A percentile compares a stretch with the other conserved stretches of the same genome.
Evolutionary conservation across 1,140 invertebrate species (phyloP).

Genomic region (Drosophila tropicalis): DNA sequence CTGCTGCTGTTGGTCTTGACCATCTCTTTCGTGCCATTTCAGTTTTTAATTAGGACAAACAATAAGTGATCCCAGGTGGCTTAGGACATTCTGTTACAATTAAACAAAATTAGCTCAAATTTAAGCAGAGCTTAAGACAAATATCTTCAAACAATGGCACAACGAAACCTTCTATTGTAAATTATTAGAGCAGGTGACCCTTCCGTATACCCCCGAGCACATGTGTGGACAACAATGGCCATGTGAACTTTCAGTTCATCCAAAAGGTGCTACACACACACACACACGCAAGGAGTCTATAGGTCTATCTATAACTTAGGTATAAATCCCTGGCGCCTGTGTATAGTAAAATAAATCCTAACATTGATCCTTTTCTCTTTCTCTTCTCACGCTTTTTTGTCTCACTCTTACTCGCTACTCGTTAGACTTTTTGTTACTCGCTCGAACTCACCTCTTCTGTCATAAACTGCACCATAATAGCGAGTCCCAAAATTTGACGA

Average conservation of each 20-base stretch:
- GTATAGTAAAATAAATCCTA: constrained; percentile 48
- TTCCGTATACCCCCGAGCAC: background rate
- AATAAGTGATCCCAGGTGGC: constrained; percentile 56
- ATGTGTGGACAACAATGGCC: constrained; percentile 31
- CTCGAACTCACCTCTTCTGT: constrained; percentile 56
- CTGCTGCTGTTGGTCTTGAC: background rate
- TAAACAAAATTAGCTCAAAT: constrained; percentile 82
- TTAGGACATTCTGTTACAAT: constrained; percentile 72
- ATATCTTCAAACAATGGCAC: constrained; percentile 53
- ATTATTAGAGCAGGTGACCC: constrained; percentile 71
- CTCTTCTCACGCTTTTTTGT: background rate
- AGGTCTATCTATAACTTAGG: constrained; percentile 10
- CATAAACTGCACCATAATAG: constrained; percentile 65
- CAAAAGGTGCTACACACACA: no score
- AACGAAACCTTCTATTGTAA: constrained; percentile 29
- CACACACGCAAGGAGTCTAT: no score
- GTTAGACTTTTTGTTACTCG: no score
- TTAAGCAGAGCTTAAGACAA: constrained; percentile 76
- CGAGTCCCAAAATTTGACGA: constrained; percentile 51
- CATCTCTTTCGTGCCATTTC: constrained; percentile 24
- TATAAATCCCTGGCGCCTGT: constrained; percentile 67
- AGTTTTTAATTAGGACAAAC: constrained; percentile 76
- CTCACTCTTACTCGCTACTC: constrained; percentile 16
- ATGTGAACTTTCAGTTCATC: constrained; percentile 24
- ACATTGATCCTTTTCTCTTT: constrained; percentile 15